Base-by-base conservation (phyloP, 37 sponge, comb jelly and placozoan species). In the Beroe forskalii region DNA sequence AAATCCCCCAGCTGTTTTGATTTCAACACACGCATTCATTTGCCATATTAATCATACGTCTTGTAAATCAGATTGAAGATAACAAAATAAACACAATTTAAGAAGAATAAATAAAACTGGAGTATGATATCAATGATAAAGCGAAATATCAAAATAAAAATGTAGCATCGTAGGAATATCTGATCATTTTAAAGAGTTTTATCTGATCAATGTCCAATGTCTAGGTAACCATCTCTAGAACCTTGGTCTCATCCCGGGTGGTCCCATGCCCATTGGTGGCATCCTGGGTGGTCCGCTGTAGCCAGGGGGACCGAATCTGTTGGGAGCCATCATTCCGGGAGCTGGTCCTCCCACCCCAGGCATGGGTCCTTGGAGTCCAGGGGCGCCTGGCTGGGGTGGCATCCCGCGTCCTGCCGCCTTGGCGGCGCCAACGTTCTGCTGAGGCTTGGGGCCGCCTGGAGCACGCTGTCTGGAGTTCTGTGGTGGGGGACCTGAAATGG, bases 281-380 rank as follows among this genome's bases (percentile, higher is more conserved):
- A 91, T 91, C 28, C 92, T 91, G 31, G 76, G 92, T 4, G 95
- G 96, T 23, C 93, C 92, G 91, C 93, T 92, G 39, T 93, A 93
- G 0, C 91, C 72, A 63, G 93, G 93, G 25, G 91, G 93, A 22
- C 91, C 86, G 42, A 76, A 91, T 25, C 89, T 80, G 76, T 76
- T 75, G 0, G 92, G 93, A 12, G 91, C 92, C 95, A 95, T 95
- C 22, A 94, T 93, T 19, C 94, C 94, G 37, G 96, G 94, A 6
- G 38, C 35, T 12, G 86, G 86, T 14, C 86, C 86, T 3, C 86
- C 86, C 17, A 80, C 86, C 9, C 86, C 86, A 1, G 37, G 55
- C 55, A 80, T 44, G 31, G 86, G 86, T 20, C 86, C 86, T 25
- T 80, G 86, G 3, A 80, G 55, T 38, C 86, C 86, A 32, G 41